Evolutionary conservation across 2,797 vertebrate species (phyloP).

Genomic region (Poeciliopsis presidionis): DNA sequence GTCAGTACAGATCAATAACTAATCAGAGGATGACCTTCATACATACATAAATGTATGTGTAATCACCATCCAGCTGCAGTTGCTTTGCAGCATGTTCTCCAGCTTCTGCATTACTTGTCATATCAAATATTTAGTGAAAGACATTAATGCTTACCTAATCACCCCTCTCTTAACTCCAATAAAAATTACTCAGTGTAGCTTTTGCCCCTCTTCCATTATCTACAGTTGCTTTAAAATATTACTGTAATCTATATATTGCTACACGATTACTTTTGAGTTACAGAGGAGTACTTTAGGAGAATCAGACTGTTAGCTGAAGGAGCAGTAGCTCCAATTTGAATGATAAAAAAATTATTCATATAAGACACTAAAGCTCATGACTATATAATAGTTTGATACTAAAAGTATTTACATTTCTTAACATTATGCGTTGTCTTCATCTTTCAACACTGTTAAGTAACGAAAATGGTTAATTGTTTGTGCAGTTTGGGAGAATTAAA

Average conservation of each 20-base stretch:
- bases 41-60: slow-evolving; percentile 1
- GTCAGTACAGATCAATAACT: slow-evolving; percentile 63
- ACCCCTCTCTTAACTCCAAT: slow-evolving; percentile 6
- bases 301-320: slow-evolving; percentile 19
- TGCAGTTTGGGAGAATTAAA: neutral
- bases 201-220: slow-evolving; percentile 29
- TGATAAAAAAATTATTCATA: neutral
- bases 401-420: neutral
- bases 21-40: slow-evolving; percentile 67
- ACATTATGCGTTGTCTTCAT: neutral
- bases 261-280: slow-evolving; percentile 44
- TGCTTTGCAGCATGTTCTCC: slow-evolving; percentile 4
- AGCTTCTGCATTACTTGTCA: slow-evolving; percentile 4
- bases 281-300: slow-evolving; percentile 43
- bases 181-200: slow-evolving; percentile 9
- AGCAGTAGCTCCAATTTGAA: slow-evolving; percentile 10
- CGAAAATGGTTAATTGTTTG: neutral
- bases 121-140: slow-evolving; percentile 12
- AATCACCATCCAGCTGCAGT: neutral
- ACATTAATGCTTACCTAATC: slow-evolving; percentile 16
- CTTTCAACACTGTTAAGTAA: neutral
- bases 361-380: neutral
- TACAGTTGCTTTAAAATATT: slow-evolving; percentile 21
- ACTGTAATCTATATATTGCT: slow-evolving; percentile 50
- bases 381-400: neutral